Percentiles rank a stretch among this genome's conserved stretches.
Evolutionary conservation across 2,113 vertebrate genomes (phyloP).

Genomic region (Urocolius indicus): DNA sequence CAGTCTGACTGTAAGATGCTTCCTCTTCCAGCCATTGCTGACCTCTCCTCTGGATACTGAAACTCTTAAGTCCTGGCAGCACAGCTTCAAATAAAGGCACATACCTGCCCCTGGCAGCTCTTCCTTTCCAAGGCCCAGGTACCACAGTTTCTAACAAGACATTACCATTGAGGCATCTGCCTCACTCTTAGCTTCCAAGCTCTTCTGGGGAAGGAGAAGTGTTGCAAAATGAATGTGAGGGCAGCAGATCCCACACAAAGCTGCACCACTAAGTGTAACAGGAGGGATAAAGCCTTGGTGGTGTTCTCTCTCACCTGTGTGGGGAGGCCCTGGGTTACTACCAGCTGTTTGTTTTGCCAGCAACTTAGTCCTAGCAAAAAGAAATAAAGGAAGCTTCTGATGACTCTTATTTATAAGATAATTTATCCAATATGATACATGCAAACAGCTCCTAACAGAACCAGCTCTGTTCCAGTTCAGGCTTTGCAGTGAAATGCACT

Average conservation of each 20-base stretch:
- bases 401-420: not conserved
- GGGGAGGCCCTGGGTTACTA: not conserved
- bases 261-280: not conserved
- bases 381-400: not conserved
- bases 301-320: not conserved
- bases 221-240: fast-evolving
- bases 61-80: not conserved
- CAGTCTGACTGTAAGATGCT: not conserved
- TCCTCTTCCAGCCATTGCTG: not conserved
- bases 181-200: not conserved
- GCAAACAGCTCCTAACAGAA: not conserved
- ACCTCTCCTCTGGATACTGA: not conserved
- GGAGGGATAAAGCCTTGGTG: not conserved
- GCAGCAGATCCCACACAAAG: not conserved
- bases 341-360: not conserved
- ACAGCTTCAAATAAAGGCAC: not conserved
- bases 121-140: not conserved
- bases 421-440: not conserved
- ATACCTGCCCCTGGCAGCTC: not conserved
- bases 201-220: not conserved
- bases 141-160: not conserved
- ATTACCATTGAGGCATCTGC: not conserved
- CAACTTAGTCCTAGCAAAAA: not conserved
- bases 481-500: not conserved
- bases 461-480: not conserved